Base-by-base conservation (phyloP, 2,888 invertebrate genomes). In the Nomada flava region DNA sequence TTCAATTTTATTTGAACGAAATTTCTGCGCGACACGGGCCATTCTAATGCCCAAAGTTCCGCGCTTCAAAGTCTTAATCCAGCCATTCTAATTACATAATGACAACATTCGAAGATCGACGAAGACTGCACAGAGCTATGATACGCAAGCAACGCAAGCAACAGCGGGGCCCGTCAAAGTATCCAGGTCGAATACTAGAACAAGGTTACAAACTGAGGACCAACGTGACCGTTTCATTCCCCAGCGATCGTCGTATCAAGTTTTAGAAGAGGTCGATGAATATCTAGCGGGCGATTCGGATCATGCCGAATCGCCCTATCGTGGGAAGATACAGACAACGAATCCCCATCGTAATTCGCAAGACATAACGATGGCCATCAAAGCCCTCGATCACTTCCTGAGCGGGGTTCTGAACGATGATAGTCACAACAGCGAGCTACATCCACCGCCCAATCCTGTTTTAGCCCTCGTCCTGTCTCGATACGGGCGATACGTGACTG, bases 401-500 rank as follows among this genome's bases (percentile, higher is more conserved):
- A 88, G 86, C 75, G 82, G 83, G 64, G 67, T 82, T 75, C 69
- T 89, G 23, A 88, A 88, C 70, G 82, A 85, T 83, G 89, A 91
- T 67, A 92, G 94, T 72, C 95, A 94, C 90, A 96, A 96, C 90
- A 95, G 94, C 90, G 93, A 94, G 64, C 94, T 95, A 90, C 95
- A 96, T 94, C 93, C 94, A 67, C 94, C 95, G 1, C 92, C 95
- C 53, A 95, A 96, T 94, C 96, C 96, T 70, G 91, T 95, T 89
- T 91, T 96, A 47, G 95, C 95, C 59, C 94, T 96, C 68, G 93
- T 96, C 78, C 93, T 96, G 64, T 96, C 96, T 42, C 95, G 96
- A 91, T 96, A 96, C 90, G 96, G 96, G 3, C 94, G 94, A 88
- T 96, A 96, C 90, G 87, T 96, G 65, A 95, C 94, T 2, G 89